phyloP scores from a whole-genome alignment of 2,888 invertebrate species.

The Oscheius sp. region DNA sequence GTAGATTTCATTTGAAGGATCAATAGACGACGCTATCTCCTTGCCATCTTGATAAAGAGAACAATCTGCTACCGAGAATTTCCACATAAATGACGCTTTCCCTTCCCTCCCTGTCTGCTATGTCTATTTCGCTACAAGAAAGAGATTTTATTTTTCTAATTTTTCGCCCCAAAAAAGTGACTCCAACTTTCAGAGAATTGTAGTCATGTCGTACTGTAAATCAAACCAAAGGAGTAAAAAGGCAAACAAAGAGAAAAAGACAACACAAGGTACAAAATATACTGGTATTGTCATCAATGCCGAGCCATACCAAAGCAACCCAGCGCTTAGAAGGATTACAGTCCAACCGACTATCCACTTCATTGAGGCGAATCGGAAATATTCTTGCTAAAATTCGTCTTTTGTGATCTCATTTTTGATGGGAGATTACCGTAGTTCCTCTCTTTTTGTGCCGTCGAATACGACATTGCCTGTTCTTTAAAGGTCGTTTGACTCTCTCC shows the following conservation, averaged over 20 bases:
- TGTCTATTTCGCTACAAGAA: not conserved
- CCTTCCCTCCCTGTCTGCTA: not conserved
- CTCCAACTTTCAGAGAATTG: conserved; percentile 39
- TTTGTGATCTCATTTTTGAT: not conserved
- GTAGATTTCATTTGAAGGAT: conserved; percentile 20
- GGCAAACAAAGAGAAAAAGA: conserved; percentile 58
- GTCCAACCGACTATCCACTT: conserved; percentile 60
- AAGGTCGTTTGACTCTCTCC: conserved; percentile 60
- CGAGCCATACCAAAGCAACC: conserved; percentile 53
- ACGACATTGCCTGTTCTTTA: conserved; percentile 64
- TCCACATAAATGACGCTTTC: not conserved
- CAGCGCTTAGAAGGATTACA: conserved; percentile 50
- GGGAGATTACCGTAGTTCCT: conserved; percentile 47
- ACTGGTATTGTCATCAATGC: conserved; percentile 46
- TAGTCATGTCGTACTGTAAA: conserved; percentile 67
- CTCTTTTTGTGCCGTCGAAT: conserved; percentile 61
- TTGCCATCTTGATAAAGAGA: conserved; percentile 1
- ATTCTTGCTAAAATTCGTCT: conserved; percentile 66
- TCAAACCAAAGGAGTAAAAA: conserved; percentile 66
- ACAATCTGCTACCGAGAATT: conserved; percentile 6
- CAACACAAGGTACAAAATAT: conserved; percentile 54
- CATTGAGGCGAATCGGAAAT: conserved; percentile 65
- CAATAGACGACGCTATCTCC: conserved; percentile 1
- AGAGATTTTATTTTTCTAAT: not conserved
- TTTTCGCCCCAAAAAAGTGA: not conserved